Evolutionary conservation across 2,888 invertebrate genomes (phyloP).

Genomic region (Hololepta plana): DNA sequence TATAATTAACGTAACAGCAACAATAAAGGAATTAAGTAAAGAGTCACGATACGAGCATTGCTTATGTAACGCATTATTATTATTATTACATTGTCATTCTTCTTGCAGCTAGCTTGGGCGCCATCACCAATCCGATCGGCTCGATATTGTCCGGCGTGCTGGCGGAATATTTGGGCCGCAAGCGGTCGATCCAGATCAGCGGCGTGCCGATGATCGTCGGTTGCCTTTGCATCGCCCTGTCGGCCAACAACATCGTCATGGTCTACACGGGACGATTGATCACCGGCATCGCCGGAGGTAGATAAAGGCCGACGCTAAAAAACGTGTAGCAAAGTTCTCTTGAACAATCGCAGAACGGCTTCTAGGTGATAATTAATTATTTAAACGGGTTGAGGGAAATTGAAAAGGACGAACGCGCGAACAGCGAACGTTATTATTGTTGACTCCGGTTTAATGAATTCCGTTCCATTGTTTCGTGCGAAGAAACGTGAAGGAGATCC

Average conservation of each 20-base stretch:
- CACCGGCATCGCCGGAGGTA: conserved; percentile 51
- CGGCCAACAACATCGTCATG: conserved; percentile 40
- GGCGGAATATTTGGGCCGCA: conserved; percentile 46
- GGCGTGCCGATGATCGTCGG: conserved; percentile 48
- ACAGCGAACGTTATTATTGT: too few species aligned
- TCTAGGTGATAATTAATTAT: too few species aligned
- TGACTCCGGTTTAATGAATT: too few species aligned
- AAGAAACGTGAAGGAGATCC: too few species aligned
- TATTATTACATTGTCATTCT: conserved; percentile 6
- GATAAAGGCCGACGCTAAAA: conserved; percentile 14
- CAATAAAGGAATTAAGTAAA: too few species aligned
- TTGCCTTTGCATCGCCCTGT: conserved; percentile 49
- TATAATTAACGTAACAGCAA: too few species aligned
- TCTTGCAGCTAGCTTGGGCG: conserved; percentile 46
- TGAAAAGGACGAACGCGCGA: too few species aligned
- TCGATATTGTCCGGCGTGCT: conserved; percentile 48
- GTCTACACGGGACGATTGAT: conserved; percentile 49
- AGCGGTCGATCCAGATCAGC: conserved; percentile 44
- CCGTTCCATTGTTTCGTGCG: too few species aligned
- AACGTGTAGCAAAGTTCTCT: too few species aligned
- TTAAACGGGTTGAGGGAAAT: too few species aligned
- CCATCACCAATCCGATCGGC: conserved; percentile 52
- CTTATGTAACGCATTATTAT: conserved; percentile 1
- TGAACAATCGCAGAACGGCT: too few species aligned
- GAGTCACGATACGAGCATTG: too few species aligned